Base-by-base conservation (phyloP, 1,140 invertebrate genomes). In the Drusus annulatus region DNA sequence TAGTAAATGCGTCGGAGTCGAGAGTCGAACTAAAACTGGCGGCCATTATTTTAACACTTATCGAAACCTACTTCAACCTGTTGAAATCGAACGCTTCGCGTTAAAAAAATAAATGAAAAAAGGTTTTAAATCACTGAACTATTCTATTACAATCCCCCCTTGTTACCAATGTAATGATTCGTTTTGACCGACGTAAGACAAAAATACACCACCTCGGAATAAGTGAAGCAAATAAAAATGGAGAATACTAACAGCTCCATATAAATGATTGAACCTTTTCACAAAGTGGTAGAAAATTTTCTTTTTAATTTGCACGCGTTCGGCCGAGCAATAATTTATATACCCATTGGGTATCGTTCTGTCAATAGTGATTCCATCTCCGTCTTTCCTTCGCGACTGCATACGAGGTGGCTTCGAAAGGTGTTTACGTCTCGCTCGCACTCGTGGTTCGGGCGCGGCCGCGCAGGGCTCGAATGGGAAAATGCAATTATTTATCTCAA, bases 331-430 rank as follows among this genome's bases (percentile, higher is more conserved):
- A 71, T 71, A 71, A 71, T 71, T 71, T 71, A 71, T 52, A 71
- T 71, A 71, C 68, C 68, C 68, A 54, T 71, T 71, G 68, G 16
- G 68, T 52, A 71, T 71, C 68, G 19, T 51, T 71, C 68, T 75
- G 71, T 75, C 71, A 75, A 75, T 75, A 75, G 58, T 75, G 36
- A 56, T 58, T 25, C 17, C 36, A 36, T 56, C 71, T 60, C 71
- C 28, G 10, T 71, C 68, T 45, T 45, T 71, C 68, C 36, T 71
- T 71, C 21, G 19, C 45, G 68, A 25, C 68, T 21, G 10, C 68
- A 25, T 51, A 52, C 45, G 68, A 23, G 68, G 15, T 25, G 68
- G 10, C 45, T 71, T 51, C 25, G 19, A 19, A 25, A 25, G 17
- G 68, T 52, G 19, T 71, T 15, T 10, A 19, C 19, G 50, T 75